Conservation (phyloP, 2,888 invertebrate genomes). For the Exocentrus adspersus region DNA sequence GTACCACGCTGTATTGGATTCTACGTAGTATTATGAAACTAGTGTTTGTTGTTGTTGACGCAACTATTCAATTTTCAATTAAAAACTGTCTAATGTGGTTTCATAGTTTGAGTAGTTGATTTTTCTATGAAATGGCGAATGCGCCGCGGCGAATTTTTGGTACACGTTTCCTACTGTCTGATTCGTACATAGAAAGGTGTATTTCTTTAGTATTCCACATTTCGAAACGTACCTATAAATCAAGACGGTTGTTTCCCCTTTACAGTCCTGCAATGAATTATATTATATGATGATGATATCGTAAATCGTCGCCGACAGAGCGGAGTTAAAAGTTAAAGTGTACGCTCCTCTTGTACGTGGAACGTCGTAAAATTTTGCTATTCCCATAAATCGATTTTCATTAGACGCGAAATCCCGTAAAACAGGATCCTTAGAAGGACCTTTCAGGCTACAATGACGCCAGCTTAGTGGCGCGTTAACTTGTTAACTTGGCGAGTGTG, state of each 20-base stretch:
- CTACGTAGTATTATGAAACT: too few species aligned
- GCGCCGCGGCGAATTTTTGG: too few species aligned
- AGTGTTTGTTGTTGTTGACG: too few species aligned
- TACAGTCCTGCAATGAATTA: constrained; percentile 1
- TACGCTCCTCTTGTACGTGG: not conserved
- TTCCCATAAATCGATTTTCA: constrained; percentile 37
- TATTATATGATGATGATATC: constrained; percentile 15
- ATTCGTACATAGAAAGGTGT: too few species aligned
- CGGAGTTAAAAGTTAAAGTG: not conserved
- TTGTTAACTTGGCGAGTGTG: constrained; percentile 26
- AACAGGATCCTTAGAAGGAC: constrained; percentile 32
- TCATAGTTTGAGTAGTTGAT: too few species aligned
- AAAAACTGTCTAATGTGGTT: too few species aligned
- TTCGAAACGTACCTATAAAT: not conserved
- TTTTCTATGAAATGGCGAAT: too few species aligned
- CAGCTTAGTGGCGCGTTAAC: constrained; percentile 33
- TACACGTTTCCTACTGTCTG: too few species aligned
- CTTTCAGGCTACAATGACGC: constrained; percentile 37
- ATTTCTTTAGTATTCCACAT: not conserved
- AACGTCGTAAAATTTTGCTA: constrained; percentile 35
- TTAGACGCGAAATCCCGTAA: constrained; percentile 30
- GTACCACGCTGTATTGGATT: too few species aligned
- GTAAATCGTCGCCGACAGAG: constrained; percentile 4
- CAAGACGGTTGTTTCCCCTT: not conserved
- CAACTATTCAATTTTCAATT: too few species aligned